These are phyloP conservation scores for Drosophila leontia DNA, from an alignment of 1,140 invertebrate species.

Conservation along the genomic window DNA sequence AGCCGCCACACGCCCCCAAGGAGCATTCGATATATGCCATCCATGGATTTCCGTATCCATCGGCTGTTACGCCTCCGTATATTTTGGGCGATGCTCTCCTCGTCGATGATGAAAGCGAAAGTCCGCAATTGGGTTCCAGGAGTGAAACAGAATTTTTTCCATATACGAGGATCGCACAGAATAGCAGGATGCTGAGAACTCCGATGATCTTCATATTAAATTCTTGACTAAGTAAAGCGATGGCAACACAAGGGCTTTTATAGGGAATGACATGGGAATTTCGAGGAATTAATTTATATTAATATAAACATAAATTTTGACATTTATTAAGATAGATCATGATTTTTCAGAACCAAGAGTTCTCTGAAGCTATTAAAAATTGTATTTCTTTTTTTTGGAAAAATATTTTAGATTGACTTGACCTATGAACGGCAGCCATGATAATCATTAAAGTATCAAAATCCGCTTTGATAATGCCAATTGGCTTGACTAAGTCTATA, in stretches of 20 bases:
- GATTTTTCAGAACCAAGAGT: no score
- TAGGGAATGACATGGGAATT: no score
- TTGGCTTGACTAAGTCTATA: not conserved
- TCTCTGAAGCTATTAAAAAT: no score
- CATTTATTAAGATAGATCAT: no score
- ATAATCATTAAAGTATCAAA: no score
- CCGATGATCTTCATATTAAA: slow-evolving; percentile 1
- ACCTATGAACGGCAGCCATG: no score
- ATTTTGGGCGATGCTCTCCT: no score
- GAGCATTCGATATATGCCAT: slow-evolving; percentile 3
- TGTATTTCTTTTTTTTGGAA: no score
- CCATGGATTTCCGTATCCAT: slow-evolving; percentile 10
- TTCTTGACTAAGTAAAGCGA: not conserved
- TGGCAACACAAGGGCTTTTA: not conserved
- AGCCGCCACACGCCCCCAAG: not conserved
- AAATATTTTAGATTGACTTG: no score
- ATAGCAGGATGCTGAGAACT: not conserved
- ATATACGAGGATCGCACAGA: not conserved
- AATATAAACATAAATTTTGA: no score
- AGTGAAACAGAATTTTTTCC: not conserved
- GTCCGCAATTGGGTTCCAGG: slow-evolving; percentile 1
- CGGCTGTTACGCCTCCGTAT: not conserved
- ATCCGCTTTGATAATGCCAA: no score
- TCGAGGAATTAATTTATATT: no score
- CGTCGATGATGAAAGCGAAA: not conserved